phyloP scores from a whole-genome alignment of 23 tunicate genomes.

The Trididemnum miniatum region DNA sequence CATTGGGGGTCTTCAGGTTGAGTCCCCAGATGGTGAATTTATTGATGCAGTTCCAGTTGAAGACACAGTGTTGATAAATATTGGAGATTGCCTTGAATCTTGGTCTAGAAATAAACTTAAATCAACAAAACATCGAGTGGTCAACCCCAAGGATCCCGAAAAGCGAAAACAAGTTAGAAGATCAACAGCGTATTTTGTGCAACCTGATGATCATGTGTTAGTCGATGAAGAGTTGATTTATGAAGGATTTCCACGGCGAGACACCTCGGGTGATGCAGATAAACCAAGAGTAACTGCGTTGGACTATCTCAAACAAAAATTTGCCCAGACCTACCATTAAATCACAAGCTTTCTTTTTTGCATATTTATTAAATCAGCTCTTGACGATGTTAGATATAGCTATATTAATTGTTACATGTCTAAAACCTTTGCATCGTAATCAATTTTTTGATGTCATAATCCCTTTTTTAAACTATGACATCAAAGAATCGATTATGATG shows the following conservation, averaged over 20 bases:
- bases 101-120: constrained; percentile 38
- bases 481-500: no score
- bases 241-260: no score
- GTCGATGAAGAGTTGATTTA: neutral
- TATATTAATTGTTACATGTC: no score
- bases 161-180: constrained; percentile 12
- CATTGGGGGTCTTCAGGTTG: constrained; percentile 54
- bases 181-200: constrained; percentile 41
- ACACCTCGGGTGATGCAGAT: neutral
- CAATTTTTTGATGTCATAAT: no score
- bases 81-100: constrained; percentile 42
- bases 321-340: neutral
- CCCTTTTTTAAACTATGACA: no score
- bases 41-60: constrained; percentile 42
- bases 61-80: constrained; percentile 44
- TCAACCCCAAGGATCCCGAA: neutral
- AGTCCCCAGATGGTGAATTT: constrained; percentile 15
- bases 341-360: no score
- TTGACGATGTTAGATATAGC: no score
- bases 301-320: neutral
- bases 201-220: constrained; percentile 32
- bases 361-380: no score
- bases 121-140: constrained; percentile 28
- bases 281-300: neutral
- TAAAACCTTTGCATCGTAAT: no score